Evolutionary conservation across 2,797 vertebrate genomes (phyloP).

Genomic region (Tympanoctomys barrerae): DNA sequence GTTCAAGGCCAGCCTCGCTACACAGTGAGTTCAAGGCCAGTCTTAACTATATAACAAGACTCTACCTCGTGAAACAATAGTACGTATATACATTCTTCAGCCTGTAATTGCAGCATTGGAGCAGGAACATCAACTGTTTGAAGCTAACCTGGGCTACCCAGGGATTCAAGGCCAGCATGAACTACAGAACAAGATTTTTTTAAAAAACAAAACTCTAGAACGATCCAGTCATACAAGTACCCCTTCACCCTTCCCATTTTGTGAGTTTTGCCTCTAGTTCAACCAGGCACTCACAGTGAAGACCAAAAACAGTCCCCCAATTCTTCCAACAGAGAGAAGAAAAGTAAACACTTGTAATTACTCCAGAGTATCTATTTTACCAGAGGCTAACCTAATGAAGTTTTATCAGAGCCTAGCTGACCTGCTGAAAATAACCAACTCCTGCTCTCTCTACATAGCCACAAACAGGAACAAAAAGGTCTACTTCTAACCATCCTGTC

Average conservation of each 20-base stretch:
- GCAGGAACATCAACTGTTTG: not conserved
- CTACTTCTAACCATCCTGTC: not conserved
- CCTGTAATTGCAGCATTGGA: not conserved
- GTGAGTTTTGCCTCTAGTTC: not conserved
- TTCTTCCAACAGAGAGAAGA: not conserved
- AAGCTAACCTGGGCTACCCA: not conserved
- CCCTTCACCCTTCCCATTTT: not conserved
- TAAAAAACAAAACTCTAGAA: not conserved
- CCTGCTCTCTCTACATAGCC: not conserved
- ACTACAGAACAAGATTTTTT: not conserved
- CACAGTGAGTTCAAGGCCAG: not conserved
- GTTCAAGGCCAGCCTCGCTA: not conserved
- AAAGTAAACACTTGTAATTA: not conserved
- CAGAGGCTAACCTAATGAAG: not conserved
- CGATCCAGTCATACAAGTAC: not conserved
- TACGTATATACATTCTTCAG: not conserved
- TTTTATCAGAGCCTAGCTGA: not conserved
- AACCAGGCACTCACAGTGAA: conserved; percentile 12
- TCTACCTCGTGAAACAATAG: not conserved
- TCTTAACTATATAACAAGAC: not conserved
- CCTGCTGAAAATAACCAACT: conserved; percentile 12
- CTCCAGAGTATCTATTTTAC: not conserved
- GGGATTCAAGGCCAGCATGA: not conserved
- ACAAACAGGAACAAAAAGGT: not conserved
- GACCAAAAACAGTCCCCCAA: not conserved